These are phyloP conservation scores for Pantelozetes paolii DNA, from an alignment of 2,888 invertebrate species.

Conservation along the genomic window DNA sequence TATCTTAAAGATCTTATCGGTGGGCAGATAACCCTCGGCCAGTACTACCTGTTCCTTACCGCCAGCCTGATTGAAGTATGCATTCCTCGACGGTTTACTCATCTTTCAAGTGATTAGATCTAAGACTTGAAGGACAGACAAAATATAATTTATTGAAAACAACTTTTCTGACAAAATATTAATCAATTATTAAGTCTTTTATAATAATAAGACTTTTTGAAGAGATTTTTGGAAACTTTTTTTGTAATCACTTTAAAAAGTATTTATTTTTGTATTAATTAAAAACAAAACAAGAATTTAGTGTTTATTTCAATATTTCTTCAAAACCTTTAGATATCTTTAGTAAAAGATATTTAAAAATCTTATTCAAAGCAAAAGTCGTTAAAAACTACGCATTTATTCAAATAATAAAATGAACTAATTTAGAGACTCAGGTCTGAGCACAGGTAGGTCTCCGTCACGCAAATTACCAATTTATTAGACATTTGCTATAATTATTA, in stretches of 20 bases:
- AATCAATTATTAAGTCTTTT: neutral
- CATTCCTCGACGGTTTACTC: slow-evolving; percentile 35
- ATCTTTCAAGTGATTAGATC: slow-evolving; percentile 24
- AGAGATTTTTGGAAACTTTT: too few relatives aligned
- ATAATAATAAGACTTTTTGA: neutral
- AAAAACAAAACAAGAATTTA: too few relatives aligned
- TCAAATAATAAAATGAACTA: neutral
- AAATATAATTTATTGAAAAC: too few relatives aligned
- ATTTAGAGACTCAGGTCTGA: neutral
- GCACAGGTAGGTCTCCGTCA: neutral
- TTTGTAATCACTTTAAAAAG: neutral
- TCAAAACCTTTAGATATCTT: too few relatives aligned
- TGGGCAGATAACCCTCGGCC: slow-evolving; percentile 40
- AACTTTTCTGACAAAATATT: neutral
- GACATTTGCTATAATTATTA: neutral
- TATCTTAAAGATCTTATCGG: slow-evolving; percentile 41
- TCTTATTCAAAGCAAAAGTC: neutral
- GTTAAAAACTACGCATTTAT: neutral
- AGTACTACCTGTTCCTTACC: slow-evolving; percentile 39
- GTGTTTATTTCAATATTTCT: too few relatives aligned
- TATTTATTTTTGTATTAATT: too few relatives aligned
- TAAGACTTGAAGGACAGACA: neutral
- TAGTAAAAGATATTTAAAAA: too few relatives aligned
- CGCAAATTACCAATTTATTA: too few relatives aligned
- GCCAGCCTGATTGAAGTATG: slow-evolving; percentile 32